Evolutionary conservation across 2,888 invertebrate genomes (phyloP), one percentile per base, ranked within the genome.

Genomic region (Anoncus sp.): DNA sequence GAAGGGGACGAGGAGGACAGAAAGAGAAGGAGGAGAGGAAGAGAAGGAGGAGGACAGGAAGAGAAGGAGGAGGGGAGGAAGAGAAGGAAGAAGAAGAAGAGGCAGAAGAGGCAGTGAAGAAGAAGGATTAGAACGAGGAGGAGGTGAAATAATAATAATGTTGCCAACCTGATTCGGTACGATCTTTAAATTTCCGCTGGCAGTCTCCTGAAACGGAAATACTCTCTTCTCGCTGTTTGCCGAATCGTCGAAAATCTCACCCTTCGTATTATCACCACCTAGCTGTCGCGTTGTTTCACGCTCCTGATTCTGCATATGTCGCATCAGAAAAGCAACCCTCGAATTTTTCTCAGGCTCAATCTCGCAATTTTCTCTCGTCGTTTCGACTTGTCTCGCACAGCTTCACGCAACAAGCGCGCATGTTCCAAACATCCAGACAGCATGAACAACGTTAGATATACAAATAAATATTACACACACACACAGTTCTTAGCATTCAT

Each of bases 131-230:
- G 22, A 14, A 60, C n/a, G n/a, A n/a, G n/a, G n/a, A n/a, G n/a
- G n/a, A n/a, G n/a, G n/a, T n/a, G n/a, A n/a, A 24, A 43, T 16
- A 43, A n/a, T n/a, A 18, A 40, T n/a, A 4, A 53, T 43, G 4
- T 9, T 20, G n/a, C 78, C 83, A 90, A 95, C 95, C 93, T 95
- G 95, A 90, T 95, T 94, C 1, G 95, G 94, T 72, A 94, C 92
- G 75, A 95, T 93, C 92, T 95, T 95, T 66, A 95, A 91, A 88
- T 95, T 94, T 81, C 95, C 95, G 88, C 95, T 95, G 0, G 95
- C 94, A 1, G 95, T 95, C 1, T 93, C 88, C 87, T 93, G 93
- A 85, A 95, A 95, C 2, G 95, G 95, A 88, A 95, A 95, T n/a
- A 85, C 82, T 60, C 88, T 82, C 31, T 79, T 85, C 38, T 81